These are phyloP conservation scores for Cydia fagiglandana DNA, from an alignment of 1,140 invertebrate genomes.

Conservation along the genomic window DNA sequence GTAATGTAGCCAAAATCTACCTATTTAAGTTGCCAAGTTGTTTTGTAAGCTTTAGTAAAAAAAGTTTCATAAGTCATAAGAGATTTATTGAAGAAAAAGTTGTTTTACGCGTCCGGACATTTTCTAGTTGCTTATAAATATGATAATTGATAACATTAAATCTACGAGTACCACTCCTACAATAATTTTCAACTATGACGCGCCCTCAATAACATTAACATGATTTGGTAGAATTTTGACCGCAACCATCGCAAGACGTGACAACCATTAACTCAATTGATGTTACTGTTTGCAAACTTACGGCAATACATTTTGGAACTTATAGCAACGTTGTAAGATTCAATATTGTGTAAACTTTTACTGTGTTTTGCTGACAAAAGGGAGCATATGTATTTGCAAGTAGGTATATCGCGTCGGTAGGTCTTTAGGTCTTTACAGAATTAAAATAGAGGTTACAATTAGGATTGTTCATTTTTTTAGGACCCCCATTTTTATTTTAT, in stretches of 20 bases:
- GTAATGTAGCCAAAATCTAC: too few species aligned
- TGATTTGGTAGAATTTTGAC: not conserved
- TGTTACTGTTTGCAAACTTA: constrained; percentile 2
- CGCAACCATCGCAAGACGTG: not conserved
- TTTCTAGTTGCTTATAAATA: too few species aligned
- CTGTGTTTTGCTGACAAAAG: not conserved
- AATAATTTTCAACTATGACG: not conserved
- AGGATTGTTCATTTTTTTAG: too few species aligned
- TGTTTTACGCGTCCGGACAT: too few species aligned
- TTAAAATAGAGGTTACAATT: not conserved
- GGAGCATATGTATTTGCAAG: not conserved
- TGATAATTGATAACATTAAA: not conserved
- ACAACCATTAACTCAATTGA: constrained; percentile 2
- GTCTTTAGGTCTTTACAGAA: not conserved
- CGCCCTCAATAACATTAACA: not conserved
- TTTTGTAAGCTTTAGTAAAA: too few species aligned
- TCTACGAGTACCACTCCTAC: not conserved
- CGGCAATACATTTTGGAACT: not conserved
- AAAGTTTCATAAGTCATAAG: too few species aligned
- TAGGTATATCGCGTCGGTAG: not conserved
- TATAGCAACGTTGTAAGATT: not conserved
- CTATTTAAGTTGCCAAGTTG: too few species aligned
- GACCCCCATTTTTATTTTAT: too few species aligned
- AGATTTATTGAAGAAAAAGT: too few species aligned
- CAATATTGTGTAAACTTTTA: not conserved